phyloP scores from a whole-genome alignment of 1,140 invertebrate genomes.

The Hylyphantes graminicola region DNA sequence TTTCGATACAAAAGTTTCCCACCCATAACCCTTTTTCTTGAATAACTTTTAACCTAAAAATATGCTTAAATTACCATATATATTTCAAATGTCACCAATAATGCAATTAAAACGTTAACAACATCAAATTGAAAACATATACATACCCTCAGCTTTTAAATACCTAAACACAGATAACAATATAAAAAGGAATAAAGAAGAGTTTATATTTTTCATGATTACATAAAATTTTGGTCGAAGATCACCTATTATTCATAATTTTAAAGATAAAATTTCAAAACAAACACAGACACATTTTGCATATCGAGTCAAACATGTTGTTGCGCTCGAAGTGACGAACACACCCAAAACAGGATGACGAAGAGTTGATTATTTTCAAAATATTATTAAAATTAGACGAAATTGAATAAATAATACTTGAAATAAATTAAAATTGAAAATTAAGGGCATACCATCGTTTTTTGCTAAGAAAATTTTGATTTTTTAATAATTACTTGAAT shows the following conservation, averaged over 20 bases:
- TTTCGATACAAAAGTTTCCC: too few relatives aligned
- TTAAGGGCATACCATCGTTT: not conserved
- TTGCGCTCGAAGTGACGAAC: constrained; percentile 29
- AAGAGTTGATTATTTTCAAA: not conserved
- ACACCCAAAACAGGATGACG: constrained; percentile 55
- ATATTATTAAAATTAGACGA: too few relatives aligned
- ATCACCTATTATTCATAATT: constrained; percentile 10
- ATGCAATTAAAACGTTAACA: not conserved
- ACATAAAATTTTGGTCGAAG: not conserved
- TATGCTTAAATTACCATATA: too few relatives aligned
- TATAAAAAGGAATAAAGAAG: not conserved
- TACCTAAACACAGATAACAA: constrained; percentile 7
- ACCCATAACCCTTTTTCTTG: too few relatives aligned
- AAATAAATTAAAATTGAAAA: not conserved
- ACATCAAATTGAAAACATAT: constrained; percentile 4
- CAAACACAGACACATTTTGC: constrained; percentile 6
- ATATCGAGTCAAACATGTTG: constrained; percentile 39
- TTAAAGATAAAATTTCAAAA: constrained; percentile 26
- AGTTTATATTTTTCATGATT: constrained; percentile 20
- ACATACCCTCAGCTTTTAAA: constrained; percentile 45
- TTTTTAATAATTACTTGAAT: too few relatives aligned
- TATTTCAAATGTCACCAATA: not conserved
- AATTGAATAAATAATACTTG: too few relatives aligned
- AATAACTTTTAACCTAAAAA: too few relatives aligned
- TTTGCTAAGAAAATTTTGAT: too few relatives aligned